A percentile compares a stretch with the other conserved stretches of the same genome.
Conservation (phyloP, 2,797 vertebrate species). For the Lophura swinhoii region DNA sequence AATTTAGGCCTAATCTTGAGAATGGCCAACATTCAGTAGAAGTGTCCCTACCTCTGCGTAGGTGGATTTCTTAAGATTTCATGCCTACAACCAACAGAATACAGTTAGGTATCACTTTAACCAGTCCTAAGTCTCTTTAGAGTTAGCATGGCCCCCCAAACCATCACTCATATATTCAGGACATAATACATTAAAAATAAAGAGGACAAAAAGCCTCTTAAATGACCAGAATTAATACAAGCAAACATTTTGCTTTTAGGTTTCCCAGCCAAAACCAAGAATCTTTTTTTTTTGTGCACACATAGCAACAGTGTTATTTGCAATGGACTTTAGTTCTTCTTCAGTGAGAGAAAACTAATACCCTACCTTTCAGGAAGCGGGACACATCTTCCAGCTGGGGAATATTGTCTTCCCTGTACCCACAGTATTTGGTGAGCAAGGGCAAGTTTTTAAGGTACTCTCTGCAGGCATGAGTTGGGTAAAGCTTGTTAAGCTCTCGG, state of each 20-base stretch:
- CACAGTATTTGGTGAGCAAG: constrained; percentile 92
- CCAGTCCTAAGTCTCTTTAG: not conserved
- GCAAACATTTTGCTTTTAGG: not conserved
- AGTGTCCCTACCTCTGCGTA: not conserved
- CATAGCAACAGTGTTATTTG: not conserved
- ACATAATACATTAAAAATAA: not conserved
- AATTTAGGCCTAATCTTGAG: not conserved
- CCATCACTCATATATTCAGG: not conserved
- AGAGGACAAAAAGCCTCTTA: not conserved
- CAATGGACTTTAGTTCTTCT: not conserved
- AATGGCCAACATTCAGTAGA: not conserved
- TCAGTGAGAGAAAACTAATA: not conserved
- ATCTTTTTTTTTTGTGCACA: not conserved
- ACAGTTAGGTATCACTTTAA: not conserved
- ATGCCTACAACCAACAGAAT: not conserved
- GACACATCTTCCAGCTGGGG: constrained; percentile 98
- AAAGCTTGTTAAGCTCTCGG: constrained; percentile 93
- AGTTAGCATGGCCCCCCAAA: not conserved
- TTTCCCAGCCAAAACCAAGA: not conserved
- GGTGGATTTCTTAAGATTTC: not conserved
- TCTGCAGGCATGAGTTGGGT: constrained; percentile 94
- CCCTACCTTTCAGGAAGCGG: constrained; percentile 90
- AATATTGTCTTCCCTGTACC: constrained; percentile 94
- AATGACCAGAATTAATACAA: not conserved
- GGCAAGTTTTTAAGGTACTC: constrained; percentile 98